Percentiles rank a stretch among this genome's conserved stretches.
phyloP scores from a whole-genome alignment of 2,888 invertebrate species.

The Campopleginae sp. region DNA sequence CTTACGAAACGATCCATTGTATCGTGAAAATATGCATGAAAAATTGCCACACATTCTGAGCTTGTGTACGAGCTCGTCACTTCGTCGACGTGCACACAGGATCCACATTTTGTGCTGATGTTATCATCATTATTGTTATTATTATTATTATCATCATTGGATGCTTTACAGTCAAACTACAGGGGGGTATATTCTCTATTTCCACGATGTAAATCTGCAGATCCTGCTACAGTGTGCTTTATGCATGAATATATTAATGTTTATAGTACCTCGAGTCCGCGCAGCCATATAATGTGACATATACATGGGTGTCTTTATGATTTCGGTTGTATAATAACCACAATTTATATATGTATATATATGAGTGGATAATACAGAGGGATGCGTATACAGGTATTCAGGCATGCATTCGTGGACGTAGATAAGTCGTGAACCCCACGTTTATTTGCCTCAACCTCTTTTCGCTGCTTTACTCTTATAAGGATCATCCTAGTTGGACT shows the following conservation, averaged over 20 bases:
- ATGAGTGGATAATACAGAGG: neutral
- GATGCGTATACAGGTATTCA: neutral
- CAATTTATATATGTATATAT: conserved; percentile 12
- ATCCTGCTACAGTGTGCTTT: conserved; percentile 38
- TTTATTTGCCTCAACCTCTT: conserved; percentile 28
- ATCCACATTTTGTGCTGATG: conserved; percentile 8
- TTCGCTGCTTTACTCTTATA: conserved; percentile 10
- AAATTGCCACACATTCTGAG: neutral
- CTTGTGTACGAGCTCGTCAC: neutral
- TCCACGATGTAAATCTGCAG: conserved; percentile 46
- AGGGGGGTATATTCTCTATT: conserved; percentile 30
- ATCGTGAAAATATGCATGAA: neutral
- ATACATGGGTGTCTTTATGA: conserved; percentile 44
- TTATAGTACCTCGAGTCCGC: conserved; percentile 37
- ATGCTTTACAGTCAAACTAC: conserved; percentile 27
- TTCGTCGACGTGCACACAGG: neutral
- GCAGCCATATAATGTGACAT: conserved; percentile 32
- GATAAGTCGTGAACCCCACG: conserved; percentile 30
- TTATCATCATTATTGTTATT: conserved; percentile 37
- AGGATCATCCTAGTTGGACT: conserved; percentile 21
- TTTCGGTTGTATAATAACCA: conserved; percentile 49
- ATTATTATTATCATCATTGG: conserved; percentile 35
- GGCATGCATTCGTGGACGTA: conserved; percentile 15
- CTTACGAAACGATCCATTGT: neutral
- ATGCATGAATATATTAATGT: conserved; percentile 63